Percentiles rank a stretch among this genome's conserved stretches.
Evolutionary conservation across 2,888 invertebrate species (phyloP).

Genomic region (Graphium colonna): DNA sequence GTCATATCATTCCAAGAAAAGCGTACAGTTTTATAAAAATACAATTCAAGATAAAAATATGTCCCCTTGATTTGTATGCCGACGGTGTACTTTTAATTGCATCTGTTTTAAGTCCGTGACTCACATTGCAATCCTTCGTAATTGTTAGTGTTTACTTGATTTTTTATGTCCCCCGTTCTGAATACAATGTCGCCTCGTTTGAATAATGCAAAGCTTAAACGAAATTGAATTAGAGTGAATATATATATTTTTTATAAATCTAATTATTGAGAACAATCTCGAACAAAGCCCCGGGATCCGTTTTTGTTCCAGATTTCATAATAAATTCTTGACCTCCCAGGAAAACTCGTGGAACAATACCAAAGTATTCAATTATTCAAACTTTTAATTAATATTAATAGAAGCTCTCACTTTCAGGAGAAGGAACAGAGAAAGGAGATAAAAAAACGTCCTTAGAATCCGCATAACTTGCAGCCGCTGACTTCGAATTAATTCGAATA

Average conservation of each 20-base stretch:
- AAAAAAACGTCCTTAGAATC: constrained; percentile 77
- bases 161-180: constrained; percentile 21
- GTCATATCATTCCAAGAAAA: constrained; percentile 29
- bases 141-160: constrained; percentile 27
- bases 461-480: constrained; percentile 72
- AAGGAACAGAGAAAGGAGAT: constrained; percentile 72
- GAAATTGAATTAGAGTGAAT: constrained; percentile 8
- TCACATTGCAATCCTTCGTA: constrained; percentile 44
- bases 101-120: constrained; percentile 59
- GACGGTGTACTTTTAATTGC: constrained; percentile 64
- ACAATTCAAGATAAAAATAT: constrained; percentile 37
- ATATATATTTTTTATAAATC: constrained; percentile 14
- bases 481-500: constrained; percentile 77
- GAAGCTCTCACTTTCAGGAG: constrained; percentile 74
- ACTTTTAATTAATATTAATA: constrained; percentile 81
- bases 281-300: constrained; percentile 54
- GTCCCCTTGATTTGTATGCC: constrained; percentile 49
- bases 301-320: constrained; percentile 54
- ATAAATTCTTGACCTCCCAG: constrained; percentile 60
- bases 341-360: constrained; percentile 67
- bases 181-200: constrained; percentile 18
- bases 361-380: constrained; percentile 76
- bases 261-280: constrained; percentile 37
- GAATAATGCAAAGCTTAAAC: constrained; percentile 13
- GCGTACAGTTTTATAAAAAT: constrained; percentile 43